Conservation (phyloP, 1,140 invertebrate genomes). For the Formica selysi region DNA sequence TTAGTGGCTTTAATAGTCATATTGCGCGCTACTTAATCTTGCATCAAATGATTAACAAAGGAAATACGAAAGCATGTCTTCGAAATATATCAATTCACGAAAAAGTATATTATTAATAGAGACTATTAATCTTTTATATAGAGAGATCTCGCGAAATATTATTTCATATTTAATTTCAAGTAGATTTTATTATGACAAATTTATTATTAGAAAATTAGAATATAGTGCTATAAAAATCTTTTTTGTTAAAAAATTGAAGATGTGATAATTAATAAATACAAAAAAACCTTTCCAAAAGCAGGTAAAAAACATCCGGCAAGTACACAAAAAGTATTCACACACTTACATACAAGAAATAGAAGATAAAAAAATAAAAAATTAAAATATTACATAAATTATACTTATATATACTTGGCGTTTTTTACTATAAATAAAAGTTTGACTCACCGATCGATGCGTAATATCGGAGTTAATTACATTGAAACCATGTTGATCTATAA, state of each 20-base stretch:
- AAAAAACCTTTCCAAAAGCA: background rate
- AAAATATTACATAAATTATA: too few relatives aligned
- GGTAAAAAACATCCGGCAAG: too few relatives aligned
- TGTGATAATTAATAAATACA: too few relatives aligned
- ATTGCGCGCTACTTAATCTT: background rate
- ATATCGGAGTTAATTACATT: too few relatives aligned
- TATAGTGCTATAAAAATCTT: background rate
- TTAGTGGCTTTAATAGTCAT: background rate
- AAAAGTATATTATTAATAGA: background rate
- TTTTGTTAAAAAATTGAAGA: background rate
- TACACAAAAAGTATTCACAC: too few relatives aligned
- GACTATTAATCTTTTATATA: background rate
- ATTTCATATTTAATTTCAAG: background rate
- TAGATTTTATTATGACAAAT: background rate
- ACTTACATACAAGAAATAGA: too few relatives aligned
- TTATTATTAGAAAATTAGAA: background rate
- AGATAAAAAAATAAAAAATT: too few relatives aligned
- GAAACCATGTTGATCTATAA: too few relatives aligned
- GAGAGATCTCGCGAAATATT: background rate
- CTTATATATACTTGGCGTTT: too few relatives aligned
- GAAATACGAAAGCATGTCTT: background rate
- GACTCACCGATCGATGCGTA: too few relatives aligned
- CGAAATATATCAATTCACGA: background rate
- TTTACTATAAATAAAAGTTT: too few relatives aligned
- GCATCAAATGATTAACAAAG: constrained; percentile 32